Conservation (phyloP, 2,797 vertebrate species). For the Crax fasciolata region DNA sequence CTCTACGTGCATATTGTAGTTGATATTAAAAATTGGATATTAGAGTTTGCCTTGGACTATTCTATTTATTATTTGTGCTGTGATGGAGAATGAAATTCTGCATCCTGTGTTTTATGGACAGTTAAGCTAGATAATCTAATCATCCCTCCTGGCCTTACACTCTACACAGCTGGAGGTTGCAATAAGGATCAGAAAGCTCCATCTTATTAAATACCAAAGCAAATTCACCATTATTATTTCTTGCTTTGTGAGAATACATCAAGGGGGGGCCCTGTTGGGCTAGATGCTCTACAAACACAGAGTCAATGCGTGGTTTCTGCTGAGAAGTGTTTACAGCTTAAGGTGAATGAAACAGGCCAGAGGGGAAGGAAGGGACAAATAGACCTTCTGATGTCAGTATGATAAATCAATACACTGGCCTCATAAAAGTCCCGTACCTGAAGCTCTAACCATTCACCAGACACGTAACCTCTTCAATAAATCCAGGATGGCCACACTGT, state of each 20-base stretch:
- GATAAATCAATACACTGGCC: neutral
- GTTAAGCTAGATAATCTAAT: slow-evolving; percentile 66
- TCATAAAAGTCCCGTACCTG: neutral
- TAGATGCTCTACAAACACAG: neutral
- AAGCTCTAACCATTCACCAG: neutral
- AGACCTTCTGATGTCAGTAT: neutral
- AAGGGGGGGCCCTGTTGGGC: neutral
- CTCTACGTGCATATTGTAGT: slow-evolving; percentile 53
- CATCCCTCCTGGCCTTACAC: neutral
- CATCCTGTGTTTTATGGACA: slow-evolving; percentile 57
- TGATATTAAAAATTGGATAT: slow-evolving; percentile 71
- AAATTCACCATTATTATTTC: slow-evolving; percentile 8
- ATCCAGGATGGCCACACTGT: neutral
- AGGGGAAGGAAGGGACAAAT: neutral
- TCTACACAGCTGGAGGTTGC: slow-evolving; percentile 35
- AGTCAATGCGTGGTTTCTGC: neutral
- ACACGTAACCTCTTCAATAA: neutral
- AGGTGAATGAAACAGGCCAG: neutral
- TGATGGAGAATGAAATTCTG: slow-evolving; percentile 41
- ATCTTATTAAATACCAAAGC: slow-evolving; percentile 29
- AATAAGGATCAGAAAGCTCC: neutral
- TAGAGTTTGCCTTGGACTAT: slow-evolving; percentile 51
- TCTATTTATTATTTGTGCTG: slow-evolving; percentile 67
- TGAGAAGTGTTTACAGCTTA: neutral
- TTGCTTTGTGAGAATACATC: slow-evolving; percentile 1